phyloP scores from a whole-genome alignment of 2,888 invertebrate genomes.

The Chirona hameri region DNA sequence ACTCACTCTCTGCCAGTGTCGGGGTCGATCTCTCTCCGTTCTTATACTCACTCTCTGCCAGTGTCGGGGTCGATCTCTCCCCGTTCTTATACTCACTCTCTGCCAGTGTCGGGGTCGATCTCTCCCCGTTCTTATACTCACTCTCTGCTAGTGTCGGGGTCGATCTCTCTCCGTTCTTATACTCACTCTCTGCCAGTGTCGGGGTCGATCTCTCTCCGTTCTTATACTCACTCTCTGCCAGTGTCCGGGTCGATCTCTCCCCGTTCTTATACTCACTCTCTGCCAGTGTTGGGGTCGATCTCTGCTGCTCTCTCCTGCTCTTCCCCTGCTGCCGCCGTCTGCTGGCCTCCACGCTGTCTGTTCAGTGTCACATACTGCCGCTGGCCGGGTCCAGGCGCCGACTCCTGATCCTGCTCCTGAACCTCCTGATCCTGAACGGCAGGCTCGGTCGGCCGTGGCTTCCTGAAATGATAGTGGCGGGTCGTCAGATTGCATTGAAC shows the following conservation, averaged over 20 bases:
- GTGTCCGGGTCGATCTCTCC: too few species aligned
- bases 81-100: neutral
- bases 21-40: too few species aligned
- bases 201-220: neutral
- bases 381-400: neutral
- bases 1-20: too few species aligned
- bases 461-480: neutral
- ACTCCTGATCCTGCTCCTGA: neutral
- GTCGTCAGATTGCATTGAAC: too few species aligned
- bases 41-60: too few species aligned
- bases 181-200: constrained; percentile 12
- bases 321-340: neutral
- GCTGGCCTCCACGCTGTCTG: neutral
- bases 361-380: constrained; percentile 4
- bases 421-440: neutral
- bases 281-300: constrained; percentile 3
- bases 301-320: neutral
- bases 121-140: too few species aligned
- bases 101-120: too few species aligned
- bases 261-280: neutral
- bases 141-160: too few species aligned
- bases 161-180: too few species aligned
- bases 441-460: neutral
- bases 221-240: too few species aligned
- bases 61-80: too few species aligned